phyloP scores from a whole-genome alignment of 2,797 vertebrate genomes.

The Setipinna tenuifilis region DNA sequence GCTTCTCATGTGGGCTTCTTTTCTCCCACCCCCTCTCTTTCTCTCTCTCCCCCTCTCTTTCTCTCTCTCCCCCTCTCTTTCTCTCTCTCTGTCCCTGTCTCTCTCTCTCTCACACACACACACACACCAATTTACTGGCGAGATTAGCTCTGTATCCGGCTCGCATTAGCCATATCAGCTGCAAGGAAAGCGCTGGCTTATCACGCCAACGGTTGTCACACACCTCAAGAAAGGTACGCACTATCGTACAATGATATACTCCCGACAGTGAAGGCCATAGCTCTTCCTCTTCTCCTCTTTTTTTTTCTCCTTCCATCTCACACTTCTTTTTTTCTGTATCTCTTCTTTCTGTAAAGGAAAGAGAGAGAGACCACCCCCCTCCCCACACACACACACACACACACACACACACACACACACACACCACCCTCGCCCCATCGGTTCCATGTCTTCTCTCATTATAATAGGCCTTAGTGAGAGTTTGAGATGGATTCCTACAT shows the following conservation, averaged over 20 bases:
- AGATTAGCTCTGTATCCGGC: slow-evolving; percentile 9
- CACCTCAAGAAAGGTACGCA: background rate
- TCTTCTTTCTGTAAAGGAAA: too few relatives aligned
- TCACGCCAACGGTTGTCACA: too few relatives aligned
- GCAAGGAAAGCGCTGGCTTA: too few relatives aligned
- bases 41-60: too few relatives aligned
- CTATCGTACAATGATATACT: slow-evolving; percentile 43
- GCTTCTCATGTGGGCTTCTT: slow-evolving; percentile 21
- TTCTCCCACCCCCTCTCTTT: background rate
- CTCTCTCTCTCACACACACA: background rate
- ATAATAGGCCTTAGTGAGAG: slow-evolving; percentile 58
- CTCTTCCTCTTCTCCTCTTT: background rate
- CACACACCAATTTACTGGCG: slow-evolving; percentile 25
- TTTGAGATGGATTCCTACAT: slow-evolving; percentile 38
- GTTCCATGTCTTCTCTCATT: slow-evolving; percentile 42
- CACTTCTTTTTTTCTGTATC: background rate
- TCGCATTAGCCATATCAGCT: slow-evolving; percentile 1
- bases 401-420: slow-evolving; percentile 23
- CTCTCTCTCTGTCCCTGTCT: too few relatives aligned
- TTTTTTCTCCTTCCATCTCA: background rate
- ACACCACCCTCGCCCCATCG: slow-evolving; percentile 37
- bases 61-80: too few relatives aligned
- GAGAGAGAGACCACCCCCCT: too few relatives aligned
- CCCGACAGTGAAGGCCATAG: slow-evolving; percentile 3
- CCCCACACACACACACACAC: slow-evolving; percentile 17